Conservation (phyloP, 2,113 vertebrate species). For the Silurus glanis region DNA sequence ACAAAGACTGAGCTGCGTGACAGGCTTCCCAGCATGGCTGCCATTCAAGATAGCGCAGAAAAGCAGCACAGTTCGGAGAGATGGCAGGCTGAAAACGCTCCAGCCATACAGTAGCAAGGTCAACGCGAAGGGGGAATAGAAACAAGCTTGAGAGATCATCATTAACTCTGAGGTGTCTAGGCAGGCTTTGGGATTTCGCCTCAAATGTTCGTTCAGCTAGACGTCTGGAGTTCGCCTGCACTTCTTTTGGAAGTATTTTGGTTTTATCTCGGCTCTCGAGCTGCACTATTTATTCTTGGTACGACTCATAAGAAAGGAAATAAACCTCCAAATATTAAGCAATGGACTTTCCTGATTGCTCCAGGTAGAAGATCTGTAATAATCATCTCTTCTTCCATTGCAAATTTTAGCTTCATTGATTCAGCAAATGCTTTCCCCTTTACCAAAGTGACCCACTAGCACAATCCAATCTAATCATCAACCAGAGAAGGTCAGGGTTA, state of each 20-base stretch:
- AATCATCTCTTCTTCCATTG: neutral
- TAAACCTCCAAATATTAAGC: neutral
- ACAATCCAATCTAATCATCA: neutral
- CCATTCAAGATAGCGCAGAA: slow-evolving; percentile 36
- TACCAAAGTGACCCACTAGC: neutral
- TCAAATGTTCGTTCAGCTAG: slow-evolving; percentile 12
- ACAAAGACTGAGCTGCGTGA: slow-evolving; percentile 2
- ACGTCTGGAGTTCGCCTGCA: neutral
- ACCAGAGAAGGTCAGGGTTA: neutral
- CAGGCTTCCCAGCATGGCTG: slow-evolving; percentile 3
- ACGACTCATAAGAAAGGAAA: neutral
- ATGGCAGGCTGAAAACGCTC: neutral
- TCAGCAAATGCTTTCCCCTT: neutral
- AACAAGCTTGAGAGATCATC: slow-evolving; percentile 23
- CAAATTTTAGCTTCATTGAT: neutral
- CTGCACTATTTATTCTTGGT: neutral
- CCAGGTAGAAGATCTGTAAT: neutral
- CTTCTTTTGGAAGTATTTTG: neutral
- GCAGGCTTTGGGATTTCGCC: neutral
- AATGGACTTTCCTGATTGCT: neutral
- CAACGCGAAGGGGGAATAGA: neutral
- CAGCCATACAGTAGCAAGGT: slow-evolving; percentile 10
- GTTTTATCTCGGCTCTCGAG: neutral
- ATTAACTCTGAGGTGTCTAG: slow-evolving; percentile 3
- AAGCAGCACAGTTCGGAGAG: neutral